Percentiles rank a stretch among this genome's conserved stretches.
Conservation (phyloP, 2,888 invertebrate species). For the Matsumyia berberina region DNA sequence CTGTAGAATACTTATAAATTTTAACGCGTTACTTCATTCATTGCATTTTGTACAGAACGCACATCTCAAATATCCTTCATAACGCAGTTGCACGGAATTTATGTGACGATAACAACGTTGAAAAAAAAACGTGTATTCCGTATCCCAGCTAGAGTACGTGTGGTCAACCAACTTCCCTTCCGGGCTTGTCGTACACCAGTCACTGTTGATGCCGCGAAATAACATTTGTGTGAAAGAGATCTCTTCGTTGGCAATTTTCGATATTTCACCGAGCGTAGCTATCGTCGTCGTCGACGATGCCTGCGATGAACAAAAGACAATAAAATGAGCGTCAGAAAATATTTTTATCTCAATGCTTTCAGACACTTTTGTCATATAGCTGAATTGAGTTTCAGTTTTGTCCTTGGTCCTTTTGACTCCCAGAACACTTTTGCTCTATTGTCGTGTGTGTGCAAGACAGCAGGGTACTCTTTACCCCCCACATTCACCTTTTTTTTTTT, state of each 20-base stretch:
- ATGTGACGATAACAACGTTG: conserved; percentile 9
- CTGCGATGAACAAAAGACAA: conserved; percentile 64
- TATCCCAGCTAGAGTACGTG: conserved; percentile 40
- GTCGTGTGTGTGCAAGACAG: conserved; percentile 12
- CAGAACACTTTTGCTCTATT: conserved; percentile 18
- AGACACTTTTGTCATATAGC: conserved; percentile 71
- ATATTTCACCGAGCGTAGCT: conserved; percentile 44
- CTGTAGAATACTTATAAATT: neutral
- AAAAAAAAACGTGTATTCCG: neutral
- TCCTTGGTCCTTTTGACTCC: conserved; percentile 57
- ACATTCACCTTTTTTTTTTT: conserved; percentile 32
- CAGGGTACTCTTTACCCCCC: conserved; percentile 6
- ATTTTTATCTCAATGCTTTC: conserved; percentile 73
- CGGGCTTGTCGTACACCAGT: conserved; percentile 49
- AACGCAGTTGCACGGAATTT: neutral
- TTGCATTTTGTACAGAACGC: neutral
- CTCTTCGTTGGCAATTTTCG: conserved; percentile 64
- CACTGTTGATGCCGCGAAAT: conserved; percentile 55
- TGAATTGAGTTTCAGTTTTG: conserved; percentile 68
- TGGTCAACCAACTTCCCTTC: conserved; percentile 52
- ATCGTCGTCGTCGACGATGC: conserved; percentile 21
- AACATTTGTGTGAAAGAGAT: conserved; percentile 54
- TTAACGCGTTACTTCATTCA: neutral
- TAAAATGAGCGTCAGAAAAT: conserved; percentile 66
- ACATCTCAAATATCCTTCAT: conserved; percentile 17